Evolutionary conservation across 23 tunicate genomes (phyloP).

Genomic region (Ciona savignyi): DNA sequence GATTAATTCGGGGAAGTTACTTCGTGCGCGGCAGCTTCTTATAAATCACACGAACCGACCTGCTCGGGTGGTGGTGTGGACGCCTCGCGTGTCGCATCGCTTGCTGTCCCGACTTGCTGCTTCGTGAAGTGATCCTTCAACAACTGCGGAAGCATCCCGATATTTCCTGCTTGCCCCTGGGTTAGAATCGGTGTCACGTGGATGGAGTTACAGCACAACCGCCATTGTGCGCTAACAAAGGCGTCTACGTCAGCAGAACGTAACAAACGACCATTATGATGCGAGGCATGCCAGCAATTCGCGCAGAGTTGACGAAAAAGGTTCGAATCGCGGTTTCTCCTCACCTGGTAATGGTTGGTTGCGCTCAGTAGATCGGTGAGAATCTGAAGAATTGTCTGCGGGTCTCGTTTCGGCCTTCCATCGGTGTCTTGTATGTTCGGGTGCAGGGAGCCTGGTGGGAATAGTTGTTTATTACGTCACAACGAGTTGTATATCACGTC

Average conservation of each 20-base stretch:
- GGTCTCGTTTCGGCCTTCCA: constrained; percentile 94
- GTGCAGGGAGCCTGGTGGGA: constrained; percentile 75
- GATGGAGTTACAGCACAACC: too few species aligned
- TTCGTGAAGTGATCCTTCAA: constrained; percentile 66
- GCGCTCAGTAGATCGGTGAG: constrained; percentile 91
- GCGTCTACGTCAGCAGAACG: too few species aligned
- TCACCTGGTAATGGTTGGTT: constrained; percentile 89
- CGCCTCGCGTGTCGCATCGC: not conserved
- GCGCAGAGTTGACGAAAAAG: too few species aligned
- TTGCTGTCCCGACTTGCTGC: not conserved
- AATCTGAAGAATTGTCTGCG: constrained; percentile 93
- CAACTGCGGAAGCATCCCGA: constrained; percentile 65
- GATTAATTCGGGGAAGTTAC: too few species aligned
- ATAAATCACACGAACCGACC: too few species aligned
- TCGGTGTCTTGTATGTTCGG: constrained; percentile 92
- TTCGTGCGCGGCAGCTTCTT: too few species aligned
- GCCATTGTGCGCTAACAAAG: too few species aligned
- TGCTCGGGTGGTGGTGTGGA: constrained; percentile 9
- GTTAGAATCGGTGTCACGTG: too few species aligned
- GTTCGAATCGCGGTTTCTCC: too few species aligned
- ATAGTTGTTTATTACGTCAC: not conserved
- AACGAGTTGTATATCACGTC: too few species aligned
- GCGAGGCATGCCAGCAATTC: too few species aligned
- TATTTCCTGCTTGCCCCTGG: constrained; percentile 79
- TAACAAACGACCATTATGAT: too few species aligned